These are phyloP conservation scores for Holotrichia oblita DNA, from an alignment of 1,140 invertebrate species.

Conservation along the genomic window DNA sequence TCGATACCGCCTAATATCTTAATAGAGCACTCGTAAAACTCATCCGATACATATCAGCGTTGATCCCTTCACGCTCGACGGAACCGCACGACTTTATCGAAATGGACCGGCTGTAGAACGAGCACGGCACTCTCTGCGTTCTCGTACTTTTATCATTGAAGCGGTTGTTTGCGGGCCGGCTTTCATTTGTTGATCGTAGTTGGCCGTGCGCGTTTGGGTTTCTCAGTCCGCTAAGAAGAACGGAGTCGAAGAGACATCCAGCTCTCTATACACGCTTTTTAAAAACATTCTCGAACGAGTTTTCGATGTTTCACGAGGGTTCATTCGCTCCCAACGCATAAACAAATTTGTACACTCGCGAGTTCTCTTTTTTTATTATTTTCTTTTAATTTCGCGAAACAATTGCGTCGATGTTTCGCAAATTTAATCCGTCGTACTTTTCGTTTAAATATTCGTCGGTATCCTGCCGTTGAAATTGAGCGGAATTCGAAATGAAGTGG, in stretches of 20 bases:
- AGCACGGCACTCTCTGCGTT: constrained; percentile 51
- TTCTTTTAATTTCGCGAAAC: no score
- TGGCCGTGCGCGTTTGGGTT: constrained; percentile 20
- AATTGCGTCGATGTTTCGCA: not conserved
- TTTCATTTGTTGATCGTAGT: constrained; percentile 51
- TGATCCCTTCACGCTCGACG: not conserved
- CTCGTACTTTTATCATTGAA: constrained; percentile 55
- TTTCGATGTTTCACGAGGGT: not conserved
- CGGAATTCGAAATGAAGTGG: not conserved
- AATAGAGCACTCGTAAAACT: not conserved
- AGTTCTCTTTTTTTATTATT: not conserved
- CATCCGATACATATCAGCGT: not conserved
- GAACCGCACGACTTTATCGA: not conserved
- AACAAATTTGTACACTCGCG: constrained; percentile 1
- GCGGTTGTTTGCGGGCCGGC: constrained; percentile 53
- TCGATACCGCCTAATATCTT: constrained; percentile 1
- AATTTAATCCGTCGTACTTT: not conserved
- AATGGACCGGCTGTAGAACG: constrained; percentile 36
- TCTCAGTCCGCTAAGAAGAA: not conserved
- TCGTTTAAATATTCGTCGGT: not conserved
- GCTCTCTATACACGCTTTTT: not conserved
- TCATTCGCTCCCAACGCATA: constrained; percentile 14
- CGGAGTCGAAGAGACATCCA: no score
- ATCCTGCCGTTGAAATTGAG: not conserved
- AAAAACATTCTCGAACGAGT: not conserved